Percentiles rank a stretch among this genome's conserved stretches.
Conservation (phyloP, 2,888 invertebrate genomes). For the Myopa tessellatipennis region DNA sequence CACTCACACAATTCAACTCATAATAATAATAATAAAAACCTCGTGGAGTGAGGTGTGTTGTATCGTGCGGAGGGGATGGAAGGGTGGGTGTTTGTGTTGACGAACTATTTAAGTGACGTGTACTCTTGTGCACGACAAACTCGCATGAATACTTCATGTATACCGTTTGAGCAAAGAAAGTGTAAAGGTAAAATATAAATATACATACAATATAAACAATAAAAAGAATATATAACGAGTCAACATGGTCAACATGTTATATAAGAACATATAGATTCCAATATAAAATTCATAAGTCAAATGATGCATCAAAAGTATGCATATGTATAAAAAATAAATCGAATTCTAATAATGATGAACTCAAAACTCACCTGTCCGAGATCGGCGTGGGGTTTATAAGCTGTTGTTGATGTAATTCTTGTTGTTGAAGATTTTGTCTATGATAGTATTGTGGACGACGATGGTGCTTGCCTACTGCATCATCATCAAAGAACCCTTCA, state of each 20-base stretch:
- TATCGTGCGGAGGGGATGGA: no score
- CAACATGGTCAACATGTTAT: background rate
- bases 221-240: no score
- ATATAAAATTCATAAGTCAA: background rate
- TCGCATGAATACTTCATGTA: slow-evolving; percentile 13
- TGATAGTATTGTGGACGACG: no score
- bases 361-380: no score
- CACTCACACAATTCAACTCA: slow-evolving; percentile 2
- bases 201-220: no score
- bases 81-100: background rate
- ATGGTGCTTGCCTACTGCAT: slow-evolving; percentile 49
- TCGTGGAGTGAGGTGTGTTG: no score
- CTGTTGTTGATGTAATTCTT: slow-evolving; percentile 64
- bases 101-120: slow-evolving; percentile 25
- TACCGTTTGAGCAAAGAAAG: no score
- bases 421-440: slow-evolving; percentile 50
- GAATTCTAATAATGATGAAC: no score
- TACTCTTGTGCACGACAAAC: slow-evolving; percentile 18
- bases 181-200: no score
- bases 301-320: background rate
- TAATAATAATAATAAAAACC: slow-evolving; percentile 3
- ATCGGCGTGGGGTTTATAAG: slow-evolving; percentile 49
- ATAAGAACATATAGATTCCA: background rate
- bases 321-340: no score
- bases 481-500: slow-evolving; percentile 77